These are phyloP conservation scores for Tympanoctomys barrerae DNA, from an alignment of 2,797 vertebrate genomes.

Conservation along the genomic window DNA sequence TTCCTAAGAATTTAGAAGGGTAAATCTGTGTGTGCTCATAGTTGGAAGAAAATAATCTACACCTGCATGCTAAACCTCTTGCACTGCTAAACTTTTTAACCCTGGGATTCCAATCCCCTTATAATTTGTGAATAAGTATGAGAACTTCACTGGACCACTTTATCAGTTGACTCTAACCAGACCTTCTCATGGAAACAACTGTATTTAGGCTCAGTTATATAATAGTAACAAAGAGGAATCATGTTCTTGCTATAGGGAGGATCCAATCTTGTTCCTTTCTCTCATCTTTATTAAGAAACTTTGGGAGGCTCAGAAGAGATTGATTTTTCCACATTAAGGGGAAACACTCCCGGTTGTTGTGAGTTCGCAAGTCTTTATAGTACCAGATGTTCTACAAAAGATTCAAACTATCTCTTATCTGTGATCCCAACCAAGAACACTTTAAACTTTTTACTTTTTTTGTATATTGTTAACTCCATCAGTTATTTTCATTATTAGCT, in stretches of 20 bases:
- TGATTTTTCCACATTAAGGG: background rate
- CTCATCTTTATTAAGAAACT: constrained; percentile 19
- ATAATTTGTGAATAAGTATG: background rate
- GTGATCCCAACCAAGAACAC: background rate
- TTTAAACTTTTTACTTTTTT: constrained; percentile 28
- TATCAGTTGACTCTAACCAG: background rate
- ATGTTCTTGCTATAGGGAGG: background rate
- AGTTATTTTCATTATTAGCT: constrained; percentile 46
- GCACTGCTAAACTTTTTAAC: background rate
- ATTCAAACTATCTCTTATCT: background rate
- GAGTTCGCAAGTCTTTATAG: background rate
- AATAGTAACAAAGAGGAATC: background rate
- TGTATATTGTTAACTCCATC: constrained; percentile 22
- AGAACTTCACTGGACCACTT: background rate
- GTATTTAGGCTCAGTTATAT: background rate
- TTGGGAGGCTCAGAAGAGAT: background rate
- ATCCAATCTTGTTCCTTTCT: background rate
- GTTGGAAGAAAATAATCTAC: background rate
- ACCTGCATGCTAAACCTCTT: background rate
- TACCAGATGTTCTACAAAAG: background rate
- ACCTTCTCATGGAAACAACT: background rate
- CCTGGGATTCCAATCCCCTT: background rate
- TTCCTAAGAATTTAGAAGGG: background rate
- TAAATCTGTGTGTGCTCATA: background rate
- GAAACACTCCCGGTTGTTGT: background rate